phyloP scores from a whole-genome alignment of 1,140 invertebrate genomes.

The Gryon sp. region DNA sequence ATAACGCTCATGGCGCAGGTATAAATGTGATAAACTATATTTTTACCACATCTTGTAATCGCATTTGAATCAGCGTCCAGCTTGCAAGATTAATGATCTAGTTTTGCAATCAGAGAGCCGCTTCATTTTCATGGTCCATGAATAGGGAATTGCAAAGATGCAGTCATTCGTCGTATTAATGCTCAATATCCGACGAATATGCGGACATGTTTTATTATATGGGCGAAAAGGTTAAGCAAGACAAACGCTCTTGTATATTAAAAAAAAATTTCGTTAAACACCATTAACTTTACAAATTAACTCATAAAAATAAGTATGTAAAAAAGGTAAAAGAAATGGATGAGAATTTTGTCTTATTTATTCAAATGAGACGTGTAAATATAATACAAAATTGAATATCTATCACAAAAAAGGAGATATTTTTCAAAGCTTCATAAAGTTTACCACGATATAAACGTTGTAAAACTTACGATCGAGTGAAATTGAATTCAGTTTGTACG shows the following conservation, averaged over 20 bases:
- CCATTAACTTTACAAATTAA: no score
- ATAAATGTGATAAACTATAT: no score
- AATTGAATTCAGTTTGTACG: neutral
- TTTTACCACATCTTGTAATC: constrained; percentile 63
- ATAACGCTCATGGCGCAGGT: constrained; percentile 50
- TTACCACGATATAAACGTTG: no score
- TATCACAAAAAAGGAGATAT: no score
- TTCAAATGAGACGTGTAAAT: no score
- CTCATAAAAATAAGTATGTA: no score
- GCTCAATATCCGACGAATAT: constrained; percentile 9
- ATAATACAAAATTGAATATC: no score
- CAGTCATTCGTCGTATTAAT: constrained; percentile 7
- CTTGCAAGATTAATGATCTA: constrained; percentile 55
- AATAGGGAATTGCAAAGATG: constrained; percentile 46
- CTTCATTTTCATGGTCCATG: constrained; percentile 51
- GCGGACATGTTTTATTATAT: no score
- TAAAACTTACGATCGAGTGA: no score
- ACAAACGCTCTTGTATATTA: neutral
- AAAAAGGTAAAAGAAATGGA: no score
- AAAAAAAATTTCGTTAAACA: neutral
- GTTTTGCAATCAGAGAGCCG: constrained; percentile 56
- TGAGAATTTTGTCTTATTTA: no score
- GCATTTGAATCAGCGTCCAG: constrained; percentile 51
- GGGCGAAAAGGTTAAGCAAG: neutral
- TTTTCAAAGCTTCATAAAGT: no score